A percentile compares a stretch with the other conserved stretches of the same genome.
These are phyloP conservation scores for Anthoscopus minutus DNA, from an alignment of 2,113 vertebrate species.

Conservation along the genomic window DNA sequence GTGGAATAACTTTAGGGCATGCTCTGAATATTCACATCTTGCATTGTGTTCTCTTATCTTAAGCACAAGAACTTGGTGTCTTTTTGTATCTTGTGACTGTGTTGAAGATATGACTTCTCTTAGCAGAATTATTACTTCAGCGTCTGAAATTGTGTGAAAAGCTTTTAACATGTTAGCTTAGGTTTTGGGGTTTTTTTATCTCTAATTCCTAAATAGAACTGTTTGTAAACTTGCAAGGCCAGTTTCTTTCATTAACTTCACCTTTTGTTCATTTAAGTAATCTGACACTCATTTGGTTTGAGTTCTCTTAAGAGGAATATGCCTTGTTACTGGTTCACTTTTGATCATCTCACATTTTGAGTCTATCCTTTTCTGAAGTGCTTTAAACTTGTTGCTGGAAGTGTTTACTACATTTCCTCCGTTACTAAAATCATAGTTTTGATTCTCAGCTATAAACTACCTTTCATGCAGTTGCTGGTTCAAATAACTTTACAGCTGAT, in stretches of 20 bases:
- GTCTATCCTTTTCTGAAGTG: not conserved
- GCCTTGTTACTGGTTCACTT: not conserved
- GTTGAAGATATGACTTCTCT: not conserved
- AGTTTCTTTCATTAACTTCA: not conserved
- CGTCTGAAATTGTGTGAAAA: not conserved
- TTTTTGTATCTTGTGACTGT: not conserved
- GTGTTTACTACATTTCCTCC: not conserved
- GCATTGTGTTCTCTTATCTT: not conserved
- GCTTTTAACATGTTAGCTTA: not conserved
- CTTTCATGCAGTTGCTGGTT: not conserved
- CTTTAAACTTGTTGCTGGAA: not conserved
- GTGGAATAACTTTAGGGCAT: not conserved
- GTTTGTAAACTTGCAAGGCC: not conserved
- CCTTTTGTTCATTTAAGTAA: not conserved
- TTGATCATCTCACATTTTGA: not conserved
- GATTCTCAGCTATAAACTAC: not conserved
- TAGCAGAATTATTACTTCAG: not conserved
- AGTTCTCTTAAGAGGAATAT: not conserved
- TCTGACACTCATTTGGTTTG: not conserved
- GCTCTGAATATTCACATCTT: not conserved
- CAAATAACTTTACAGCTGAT: not conserved
- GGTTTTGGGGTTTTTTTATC: not conserved
- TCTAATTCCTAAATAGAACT: not conserved
- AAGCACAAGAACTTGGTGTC: not conserved
- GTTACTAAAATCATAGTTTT: not conserved